Evolutionary conservation across 2,797 vertebrate species (phyloP).

Genomic region (Streptopelia turtur): DNA sequence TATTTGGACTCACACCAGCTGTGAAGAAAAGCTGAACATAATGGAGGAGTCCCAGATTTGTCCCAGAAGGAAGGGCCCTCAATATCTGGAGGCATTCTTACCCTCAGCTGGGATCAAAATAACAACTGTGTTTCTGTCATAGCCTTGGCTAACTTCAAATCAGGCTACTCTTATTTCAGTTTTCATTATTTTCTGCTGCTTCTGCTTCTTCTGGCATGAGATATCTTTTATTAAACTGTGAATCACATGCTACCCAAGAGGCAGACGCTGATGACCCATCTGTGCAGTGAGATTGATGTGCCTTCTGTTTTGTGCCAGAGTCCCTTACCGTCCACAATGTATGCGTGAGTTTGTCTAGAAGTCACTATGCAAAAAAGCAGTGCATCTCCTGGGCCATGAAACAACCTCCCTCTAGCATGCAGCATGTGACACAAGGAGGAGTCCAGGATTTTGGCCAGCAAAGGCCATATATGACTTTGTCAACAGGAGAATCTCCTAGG

Average conservation of each 20-base stretch:
- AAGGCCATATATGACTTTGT: background rate
- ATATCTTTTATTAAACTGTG: background rate
- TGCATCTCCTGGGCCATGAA: background rate
- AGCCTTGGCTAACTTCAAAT: background rate
- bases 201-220: background rate
- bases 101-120: background rate
- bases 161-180: rapidly evolving
- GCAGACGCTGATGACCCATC: background rate
- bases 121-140: background rate
- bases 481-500: background rate
- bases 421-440: background rate
- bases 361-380: background rate
- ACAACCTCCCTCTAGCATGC: background rate
- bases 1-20: background rate
- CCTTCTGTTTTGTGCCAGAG: background rate
- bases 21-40: background rate
- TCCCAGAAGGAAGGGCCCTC: background rate
- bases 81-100: background rate
- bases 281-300: background rate
- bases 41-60: background rate
- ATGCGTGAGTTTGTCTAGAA: background rate
- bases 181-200: background rate
- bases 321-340: background rate
- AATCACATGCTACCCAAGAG: background rate
- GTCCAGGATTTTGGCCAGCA: background rate